Evolutionary conservation across 2,888 invertebrate species (phyloP), one percentile per base, ranked within the genome.

Genomic region (Synergus umbraculus): DNA sequence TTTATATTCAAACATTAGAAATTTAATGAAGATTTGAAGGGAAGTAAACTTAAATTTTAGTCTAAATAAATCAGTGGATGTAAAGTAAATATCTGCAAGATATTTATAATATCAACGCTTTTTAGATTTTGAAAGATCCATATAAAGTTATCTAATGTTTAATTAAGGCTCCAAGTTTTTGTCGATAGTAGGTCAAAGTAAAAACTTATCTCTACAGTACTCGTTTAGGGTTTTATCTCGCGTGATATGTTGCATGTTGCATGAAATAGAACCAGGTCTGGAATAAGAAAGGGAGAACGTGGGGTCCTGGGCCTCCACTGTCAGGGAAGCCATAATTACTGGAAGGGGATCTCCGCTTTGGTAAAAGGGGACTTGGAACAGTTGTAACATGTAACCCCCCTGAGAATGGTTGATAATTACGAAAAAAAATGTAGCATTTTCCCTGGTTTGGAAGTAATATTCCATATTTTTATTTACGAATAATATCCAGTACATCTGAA

Each of bases 231-330:
- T 58, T 58, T 58, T 58, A 58, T 58, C 54, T 58, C n/a, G 54
- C 10, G n/a, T 18, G 18, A 58, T 58, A 58, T 37, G 37, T 37
- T 54, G n/a, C 54, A 54, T 15, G 73, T n/a, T 73, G 37, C 37
- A 37, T 15, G 73, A 73, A 54, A 73, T 73, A 54, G 54, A 54
- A 54, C 49, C 73, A 73, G 73, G 73, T 37, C 9, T 54, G 73
- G 73, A 73, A 73, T 73, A 73, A 73, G 54, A 73, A 73, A 54
- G 54, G 54, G 73, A 73, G 37, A 73, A 73, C 54, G 37, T 73
- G 73, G 54, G 73, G 73, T 73, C 73, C 73, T 54, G 73, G 73
- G 73, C 73, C 73, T 54, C 73, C 73, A 37, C 73, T 73, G 54
- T 18, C 37, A 73, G 49, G 37, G 54, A 73, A 73, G 69, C 69